These are phyloP conservation scores for Lamproptera curius DNA, from an alignment of 2,888 invertebrate species.

Conservation along the genomic window DNA sequence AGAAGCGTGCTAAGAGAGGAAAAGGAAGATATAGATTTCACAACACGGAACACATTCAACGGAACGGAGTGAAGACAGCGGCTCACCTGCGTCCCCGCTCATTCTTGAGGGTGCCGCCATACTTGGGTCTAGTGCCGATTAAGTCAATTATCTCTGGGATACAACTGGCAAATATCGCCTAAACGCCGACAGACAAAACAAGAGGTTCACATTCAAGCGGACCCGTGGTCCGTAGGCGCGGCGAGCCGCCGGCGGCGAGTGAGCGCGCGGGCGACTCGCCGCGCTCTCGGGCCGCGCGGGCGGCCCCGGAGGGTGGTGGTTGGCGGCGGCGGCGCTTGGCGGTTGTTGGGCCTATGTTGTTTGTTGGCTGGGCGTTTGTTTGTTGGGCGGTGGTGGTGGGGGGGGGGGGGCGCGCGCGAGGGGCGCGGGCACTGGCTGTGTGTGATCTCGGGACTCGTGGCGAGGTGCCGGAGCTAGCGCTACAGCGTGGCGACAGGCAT, in stretches of 20 bases:
- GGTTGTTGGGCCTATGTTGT: conserved; percentile 27
- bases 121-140: conserved; percentile 99
- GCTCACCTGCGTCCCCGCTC: conserved; percentile 99
- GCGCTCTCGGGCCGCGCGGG: conserved; percentile 28
- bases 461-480: conserved; percentile 78
- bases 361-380: conserved; percentile 27
- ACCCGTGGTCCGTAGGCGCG: conserved; percentile 51
- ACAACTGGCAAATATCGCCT: conserved; percentile 99
- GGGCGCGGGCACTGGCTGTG: conserved; percentile 77
- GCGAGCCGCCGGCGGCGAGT: too few species aligned
- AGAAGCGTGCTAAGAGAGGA: conserved; percentile 80
- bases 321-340: conserved; percentile 27
- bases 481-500: conserved; percentile 80
- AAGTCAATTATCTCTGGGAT: conserved; percentile 99
- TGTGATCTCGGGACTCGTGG: conserved; percentile 72
- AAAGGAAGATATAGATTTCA: conserved; percentile 75
- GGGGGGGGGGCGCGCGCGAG: conserved; percentile 35
- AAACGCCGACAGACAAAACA: conserved; percentile 81
- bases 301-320: too few species aligned
- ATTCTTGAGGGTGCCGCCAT: conserved; percentile 99
- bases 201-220: conserved; percentile 77
- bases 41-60: conserved; percentile 80
- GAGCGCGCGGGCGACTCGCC: conserved; percentile 31
- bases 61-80: conserved; percentile 79
- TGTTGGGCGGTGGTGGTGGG: conserved; percentile 32